Percentiles rank a stretch among this genome's conserved stretches.
phyloP scores from a whole-genome alignment of 2,113 vertebrate species.

The Malurus alboscapulatus region DNA sequence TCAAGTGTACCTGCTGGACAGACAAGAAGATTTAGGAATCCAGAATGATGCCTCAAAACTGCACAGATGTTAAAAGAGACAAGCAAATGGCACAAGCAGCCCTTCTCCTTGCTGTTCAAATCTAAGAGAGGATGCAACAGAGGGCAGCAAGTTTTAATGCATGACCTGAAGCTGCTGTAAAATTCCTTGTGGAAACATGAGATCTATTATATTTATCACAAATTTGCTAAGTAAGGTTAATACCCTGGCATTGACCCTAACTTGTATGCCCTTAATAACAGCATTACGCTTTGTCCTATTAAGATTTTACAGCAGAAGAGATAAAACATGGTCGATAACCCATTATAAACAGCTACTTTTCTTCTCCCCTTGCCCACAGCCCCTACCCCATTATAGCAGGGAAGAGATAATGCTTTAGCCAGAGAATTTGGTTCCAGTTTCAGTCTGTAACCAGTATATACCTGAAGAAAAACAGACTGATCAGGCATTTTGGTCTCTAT shows the following conservation, averaged over 20 bases:
- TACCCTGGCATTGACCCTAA: conserved; percentile 10
- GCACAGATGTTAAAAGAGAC: background rate
- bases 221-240: conserved; percentile 35
- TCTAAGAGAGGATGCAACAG: background rate
- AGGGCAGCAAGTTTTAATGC: background rate
- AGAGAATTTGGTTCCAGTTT: background rate
- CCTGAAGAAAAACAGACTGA: background rate
- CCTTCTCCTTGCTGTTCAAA: background rate
- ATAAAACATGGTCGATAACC: background rate
- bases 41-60: background rate
- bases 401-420: background rate
- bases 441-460: background rate
- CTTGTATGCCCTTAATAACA: background rate
- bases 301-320: conserved; percentile 21
- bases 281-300: background rate
- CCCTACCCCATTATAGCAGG: background rate
- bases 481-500: background rate
- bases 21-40: background rate
- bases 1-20: background rate
- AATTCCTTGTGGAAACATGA: background rate
- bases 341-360: conserved; percentile 18
- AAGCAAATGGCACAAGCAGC: background rate
- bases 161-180: background rate
- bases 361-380: background rate
- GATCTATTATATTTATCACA: background rate